Conservation (phyloP, 2,113 vertebrate species). For the Plectropomus leopardus region DNA sequence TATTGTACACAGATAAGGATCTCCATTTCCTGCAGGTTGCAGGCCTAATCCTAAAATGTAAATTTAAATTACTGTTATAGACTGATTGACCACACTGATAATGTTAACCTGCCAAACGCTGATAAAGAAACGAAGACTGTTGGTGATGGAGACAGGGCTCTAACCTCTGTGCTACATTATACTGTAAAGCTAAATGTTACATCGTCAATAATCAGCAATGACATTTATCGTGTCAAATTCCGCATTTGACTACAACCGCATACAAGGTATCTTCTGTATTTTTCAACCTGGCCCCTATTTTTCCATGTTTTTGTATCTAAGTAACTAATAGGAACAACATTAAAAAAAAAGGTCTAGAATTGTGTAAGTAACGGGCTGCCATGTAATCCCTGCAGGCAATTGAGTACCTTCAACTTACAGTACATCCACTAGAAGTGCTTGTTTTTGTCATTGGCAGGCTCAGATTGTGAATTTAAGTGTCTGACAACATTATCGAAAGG, state of each 20-base stretch:
- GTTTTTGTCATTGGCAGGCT: no score
- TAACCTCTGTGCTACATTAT: conserved; percentile 18
- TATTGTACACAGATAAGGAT: conserved; percentile 53
- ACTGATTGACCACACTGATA: conserved; percentile 59
- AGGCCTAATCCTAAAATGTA: conserved; percentile 63
- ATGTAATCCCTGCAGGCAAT: no score
- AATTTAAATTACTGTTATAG: conserved; percentile 69
- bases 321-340: no score
- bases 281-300: no score
- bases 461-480: no score
- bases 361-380: no score
- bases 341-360: no score
- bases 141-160: neutral
- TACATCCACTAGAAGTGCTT: no score
- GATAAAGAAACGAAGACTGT: conserved; percentile 54
- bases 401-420: no score
- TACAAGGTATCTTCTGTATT: no score
- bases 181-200: conserved; percentile 15
- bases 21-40: conserved; percentile 55
- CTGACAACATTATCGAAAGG: no score
- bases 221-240: neutral
- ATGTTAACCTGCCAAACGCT: conserved; percentile 42
- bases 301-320: no score
- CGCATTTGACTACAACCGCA: neutral
- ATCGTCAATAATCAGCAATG: neutral